These are phyloP conservation scores for Tachina lurida DNA, from an alignment of 2,888 invertebrate species.

Conservation along the genomic window DNA sequence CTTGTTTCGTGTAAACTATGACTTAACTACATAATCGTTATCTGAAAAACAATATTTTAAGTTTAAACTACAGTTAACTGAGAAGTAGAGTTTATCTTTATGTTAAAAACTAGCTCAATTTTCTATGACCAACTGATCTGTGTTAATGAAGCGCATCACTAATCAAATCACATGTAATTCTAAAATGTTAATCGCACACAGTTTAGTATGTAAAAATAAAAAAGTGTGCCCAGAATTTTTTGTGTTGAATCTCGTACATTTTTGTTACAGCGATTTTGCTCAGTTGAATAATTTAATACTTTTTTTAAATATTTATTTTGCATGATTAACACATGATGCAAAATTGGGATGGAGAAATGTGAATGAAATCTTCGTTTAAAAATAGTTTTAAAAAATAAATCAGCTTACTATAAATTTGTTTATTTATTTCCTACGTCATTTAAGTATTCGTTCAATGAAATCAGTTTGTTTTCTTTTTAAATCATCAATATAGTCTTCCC, in stretches of 20 bases:
- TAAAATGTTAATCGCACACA: too few species aligned
- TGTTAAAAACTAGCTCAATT: too few species aligned
- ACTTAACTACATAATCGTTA: too few species aligned
- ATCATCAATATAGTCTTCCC: too few species aligned
- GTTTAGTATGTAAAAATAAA: conserved; percentile 34
- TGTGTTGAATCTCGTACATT: background rate
- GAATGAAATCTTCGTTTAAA: conserved; percentile 5
- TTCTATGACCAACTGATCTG: background rate
- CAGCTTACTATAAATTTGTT: background rate
- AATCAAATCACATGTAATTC: background rate
- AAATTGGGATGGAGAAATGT: background rate
- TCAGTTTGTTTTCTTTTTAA: background rate
- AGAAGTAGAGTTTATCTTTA: too few species aligned
- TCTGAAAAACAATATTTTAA: too few species aligned
- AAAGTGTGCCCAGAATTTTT: conserved; percentile 8
- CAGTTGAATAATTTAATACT: conserved; percentile 10
- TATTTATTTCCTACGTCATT: background rate
- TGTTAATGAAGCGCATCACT: background rate
- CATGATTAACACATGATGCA: conserved; percentile 47
- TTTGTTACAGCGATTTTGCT: background rate
- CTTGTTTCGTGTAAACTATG: too few species aligned
- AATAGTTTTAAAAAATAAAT: conserved; percentile 17
- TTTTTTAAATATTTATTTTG: conserved; percentile 50
- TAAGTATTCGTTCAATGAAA: background rate
- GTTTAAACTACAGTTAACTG: too few species aligned